These are phyloP conservation scores for Zhuqinia jingwanae DNA, from an alignment of 2,888 invertebrate genomes.

Conservation along the genomic window DNA sequence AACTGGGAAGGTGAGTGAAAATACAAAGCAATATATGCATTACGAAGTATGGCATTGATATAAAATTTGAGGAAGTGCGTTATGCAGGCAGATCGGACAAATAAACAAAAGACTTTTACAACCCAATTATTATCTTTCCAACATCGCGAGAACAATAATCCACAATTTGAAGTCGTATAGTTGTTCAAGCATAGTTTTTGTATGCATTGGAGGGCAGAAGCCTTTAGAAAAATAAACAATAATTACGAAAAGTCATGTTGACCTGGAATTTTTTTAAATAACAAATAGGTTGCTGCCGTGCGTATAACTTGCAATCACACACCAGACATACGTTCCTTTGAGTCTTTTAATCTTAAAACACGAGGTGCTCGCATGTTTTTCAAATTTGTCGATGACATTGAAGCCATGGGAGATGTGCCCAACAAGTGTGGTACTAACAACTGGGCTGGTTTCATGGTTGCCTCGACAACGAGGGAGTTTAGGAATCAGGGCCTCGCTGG, in stretches of 20 bases:
- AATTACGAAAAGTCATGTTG: no score
- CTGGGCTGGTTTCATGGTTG: conserved; percentile 70
- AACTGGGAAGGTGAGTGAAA: conserved; percentile 64
- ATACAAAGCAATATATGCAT: no score
- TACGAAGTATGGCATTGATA: no score
- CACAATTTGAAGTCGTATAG: no score
- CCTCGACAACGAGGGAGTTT: conserved; percentile 61
- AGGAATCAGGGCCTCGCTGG: conserved; percentile 65
- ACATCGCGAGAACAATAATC: no score
- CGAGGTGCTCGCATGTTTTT: conserved; percentile 44
- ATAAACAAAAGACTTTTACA: no score
- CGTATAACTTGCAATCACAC: conserved; percentile 66
- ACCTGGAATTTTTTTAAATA: not conserved
- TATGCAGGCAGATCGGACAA: no score
- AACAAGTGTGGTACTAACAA: conserved; percentile 37
- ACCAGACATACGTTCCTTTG: conserved; percentile 25
- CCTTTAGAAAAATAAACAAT: no score
- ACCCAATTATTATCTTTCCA: no score
- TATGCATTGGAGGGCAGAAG: no score
- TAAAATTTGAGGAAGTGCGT: no score
- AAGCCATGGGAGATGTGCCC: conserved; percentile 33
- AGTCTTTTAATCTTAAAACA: conserved; percentile 23
- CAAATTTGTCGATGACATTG: conserved; percentile 62
- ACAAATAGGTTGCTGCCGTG: conserved; percentile 66
- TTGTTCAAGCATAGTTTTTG: no score